Conservation (phyloP, 2,113 vertebrate species). For the Aptenodytes patagonicus region DNA sequence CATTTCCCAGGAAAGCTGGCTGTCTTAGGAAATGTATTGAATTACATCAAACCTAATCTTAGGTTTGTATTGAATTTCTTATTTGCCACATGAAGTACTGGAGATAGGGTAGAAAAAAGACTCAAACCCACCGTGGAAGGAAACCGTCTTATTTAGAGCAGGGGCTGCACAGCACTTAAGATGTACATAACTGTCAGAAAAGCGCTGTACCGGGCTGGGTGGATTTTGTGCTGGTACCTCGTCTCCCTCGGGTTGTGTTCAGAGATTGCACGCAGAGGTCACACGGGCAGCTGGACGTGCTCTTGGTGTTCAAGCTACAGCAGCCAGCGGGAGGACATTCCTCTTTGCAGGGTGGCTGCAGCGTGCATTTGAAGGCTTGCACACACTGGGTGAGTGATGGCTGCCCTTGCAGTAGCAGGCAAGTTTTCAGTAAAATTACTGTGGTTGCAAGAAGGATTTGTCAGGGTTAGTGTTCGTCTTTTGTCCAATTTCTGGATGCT, state of each 20-base stretch:
- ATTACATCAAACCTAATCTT: too few relatives aligned
- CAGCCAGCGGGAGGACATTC: not conserved
- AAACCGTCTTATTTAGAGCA: not conserved
- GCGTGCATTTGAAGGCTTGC: not conserved
- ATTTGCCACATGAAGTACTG: not conserved
- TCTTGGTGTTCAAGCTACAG: not conserved
- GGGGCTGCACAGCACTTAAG: too few relatives aligned
- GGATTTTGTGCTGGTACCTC: not conserved
- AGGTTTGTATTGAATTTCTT: not conserved
- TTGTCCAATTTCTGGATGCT: not conserved
- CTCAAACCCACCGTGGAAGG: not conserved
- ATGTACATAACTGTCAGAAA: not conserved
- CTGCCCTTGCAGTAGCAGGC: not conserved
- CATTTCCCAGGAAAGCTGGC: not conserved
- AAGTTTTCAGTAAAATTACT: not conserved
- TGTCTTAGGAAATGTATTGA: not conserved
- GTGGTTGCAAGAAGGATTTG: not conserved
- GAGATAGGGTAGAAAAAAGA: not conserved
- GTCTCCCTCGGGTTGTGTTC: not conserved
- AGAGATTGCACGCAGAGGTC: not conserved
- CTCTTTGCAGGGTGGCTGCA: not conserved
- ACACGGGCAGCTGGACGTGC: not conserved
- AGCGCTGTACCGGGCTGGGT: not conserved
- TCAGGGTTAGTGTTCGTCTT: not conserved
- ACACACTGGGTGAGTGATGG: fast-evolving